Percentiles rank a stretch among this genome's conserved stretches.
These are phyloP conservation scores for Sebastolobus alascanus DNA, from an alignment of 2,797 vertebrate species.

Conservation along the genomic window DNA sequence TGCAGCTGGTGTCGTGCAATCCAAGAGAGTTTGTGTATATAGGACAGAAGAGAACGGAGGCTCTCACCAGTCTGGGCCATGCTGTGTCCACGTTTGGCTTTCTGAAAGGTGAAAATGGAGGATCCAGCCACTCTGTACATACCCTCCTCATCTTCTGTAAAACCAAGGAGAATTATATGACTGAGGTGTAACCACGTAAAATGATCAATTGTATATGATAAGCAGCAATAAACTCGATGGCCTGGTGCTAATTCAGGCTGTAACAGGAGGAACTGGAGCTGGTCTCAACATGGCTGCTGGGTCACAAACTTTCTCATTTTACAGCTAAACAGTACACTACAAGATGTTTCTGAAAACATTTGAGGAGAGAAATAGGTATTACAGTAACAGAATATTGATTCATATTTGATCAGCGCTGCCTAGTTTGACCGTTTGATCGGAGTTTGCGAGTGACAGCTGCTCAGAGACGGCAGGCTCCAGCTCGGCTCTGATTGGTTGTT, in stretches of 20 bases:
- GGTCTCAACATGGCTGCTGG: too few species aligned
- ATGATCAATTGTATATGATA: neutral
- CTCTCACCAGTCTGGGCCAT: slow-evolving; percentile 92
- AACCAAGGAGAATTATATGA: neutral
- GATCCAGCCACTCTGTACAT: slow-evolving; percentile 83
- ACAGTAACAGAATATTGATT: too few species aligned
- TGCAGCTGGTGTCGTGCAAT: neutral
- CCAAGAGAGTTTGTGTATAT: too few species aligned
- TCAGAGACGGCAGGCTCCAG: too few species aligned
- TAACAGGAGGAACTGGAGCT: neutral
- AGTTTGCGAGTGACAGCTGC: too few species aligned
- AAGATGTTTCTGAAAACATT: too few species aligned
- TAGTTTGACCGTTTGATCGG: too few species aligned
- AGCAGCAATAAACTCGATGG: neutral
- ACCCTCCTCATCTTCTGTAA: slow-evolving; percentile 84
- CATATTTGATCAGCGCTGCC: too few species aligned
- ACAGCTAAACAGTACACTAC: too few species aligned
- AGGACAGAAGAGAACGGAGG: neutral
- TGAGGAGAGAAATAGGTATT: too few species aligned
- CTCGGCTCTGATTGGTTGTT: too few species aligned
- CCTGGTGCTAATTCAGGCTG: neutral
- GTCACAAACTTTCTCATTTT: too few species aligned
- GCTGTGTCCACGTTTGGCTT: slow-evolving; percentile 87
- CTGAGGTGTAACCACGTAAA: neutral
- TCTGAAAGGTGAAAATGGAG: slow-evolving; percentile 93